Evolutionary conservation across 2,888 invertebrate species (phyloP), one percentile per base, ranked within the genome.

Genomic region (Callinectes sapidus): DNA sequence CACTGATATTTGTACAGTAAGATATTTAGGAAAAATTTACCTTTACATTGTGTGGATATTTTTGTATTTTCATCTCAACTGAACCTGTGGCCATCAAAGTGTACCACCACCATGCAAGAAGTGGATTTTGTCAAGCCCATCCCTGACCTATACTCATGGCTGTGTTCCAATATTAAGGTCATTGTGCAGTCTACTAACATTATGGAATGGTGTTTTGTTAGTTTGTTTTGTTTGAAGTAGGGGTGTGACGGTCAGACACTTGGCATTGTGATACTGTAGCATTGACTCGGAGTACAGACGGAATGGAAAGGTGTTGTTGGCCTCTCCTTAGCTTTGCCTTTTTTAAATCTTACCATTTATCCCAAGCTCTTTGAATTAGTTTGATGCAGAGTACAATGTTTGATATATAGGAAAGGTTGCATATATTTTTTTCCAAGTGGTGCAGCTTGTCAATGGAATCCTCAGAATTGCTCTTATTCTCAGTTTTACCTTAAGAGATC

Each of bases 111-210:
- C 48, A 48, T 48, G 48, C 48, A 48, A 48, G 48, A 10, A 48
- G 48, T 48, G 48, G 8, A 10, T 48, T 10, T 48, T 48, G 48
- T 48, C 8, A 48, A 48, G 48, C 48, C 48, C 48, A 48, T 10
- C 48, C 48, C 48, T 48, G 48, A 48, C 48, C 10, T 48, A n/a
- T 8, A 48, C 81, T 18, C 81, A 35, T 35, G 81, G 81, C 81
- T 81, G 81, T 81, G 81, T 81, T 32, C 81, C 81, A 81, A 81
- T 81, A 35, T 81, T 81, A 81, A 81, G 81, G 81, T 81, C 81
- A 81, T 35, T 81, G 35, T 81, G 81, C 81, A 81, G 81, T 81
- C 81, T 35, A 81, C 35, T 81, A 81, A 81, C 81, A 32, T 35
- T 81, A 32, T 81, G 81, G 81, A 81, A 81, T 81, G 81, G 35